These are phyloP conservation scores for Columba guinea DNA, from an alignment of 2,797 vertebrate species.

Conservation along the genomic window DNA sequence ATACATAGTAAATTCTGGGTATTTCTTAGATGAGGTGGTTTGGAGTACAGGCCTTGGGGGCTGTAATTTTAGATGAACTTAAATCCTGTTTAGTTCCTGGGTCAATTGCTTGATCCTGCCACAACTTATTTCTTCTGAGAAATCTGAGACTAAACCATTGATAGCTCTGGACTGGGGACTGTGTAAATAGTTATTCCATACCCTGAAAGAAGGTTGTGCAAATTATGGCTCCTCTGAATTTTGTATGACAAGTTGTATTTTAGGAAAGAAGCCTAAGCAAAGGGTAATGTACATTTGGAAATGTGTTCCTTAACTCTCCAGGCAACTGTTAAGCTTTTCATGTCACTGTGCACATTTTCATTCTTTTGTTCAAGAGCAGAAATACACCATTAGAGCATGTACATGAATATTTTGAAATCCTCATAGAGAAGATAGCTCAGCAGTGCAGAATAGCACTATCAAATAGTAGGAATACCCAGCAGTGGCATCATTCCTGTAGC, in stretches of 20 bases:
- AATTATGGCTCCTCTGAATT: constrained; percentile 9
- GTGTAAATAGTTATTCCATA: neutral
- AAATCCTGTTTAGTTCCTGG: neutral
- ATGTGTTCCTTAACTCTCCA: constrained; percentile 16
- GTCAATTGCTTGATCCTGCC: constrained; percentile 28
- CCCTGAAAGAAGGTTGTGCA: neutral
- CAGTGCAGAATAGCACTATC: neutral
- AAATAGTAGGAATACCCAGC: neutral
- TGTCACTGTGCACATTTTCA: neutral
- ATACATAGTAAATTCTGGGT: neutral
- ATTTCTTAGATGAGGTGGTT: neutral
- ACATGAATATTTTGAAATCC: neutral
- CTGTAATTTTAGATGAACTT: constrained; percentile 29
- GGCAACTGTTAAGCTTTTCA: neutral
- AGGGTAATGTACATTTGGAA: neutral
- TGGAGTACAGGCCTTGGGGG: neutral
- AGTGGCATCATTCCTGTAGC: neutral
- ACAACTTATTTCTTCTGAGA: neutral
- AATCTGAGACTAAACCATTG: neutral
- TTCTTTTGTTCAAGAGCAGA: neutral
- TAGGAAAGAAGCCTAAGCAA: neutral
- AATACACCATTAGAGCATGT: neutral
- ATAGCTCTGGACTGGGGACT: neutral
- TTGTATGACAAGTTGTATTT: neutral
- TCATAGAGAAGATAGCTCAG: neutral